Conservation (phyloP, 1,140 invertebrate species). For the Dufourea novaeangliae region DNA sequence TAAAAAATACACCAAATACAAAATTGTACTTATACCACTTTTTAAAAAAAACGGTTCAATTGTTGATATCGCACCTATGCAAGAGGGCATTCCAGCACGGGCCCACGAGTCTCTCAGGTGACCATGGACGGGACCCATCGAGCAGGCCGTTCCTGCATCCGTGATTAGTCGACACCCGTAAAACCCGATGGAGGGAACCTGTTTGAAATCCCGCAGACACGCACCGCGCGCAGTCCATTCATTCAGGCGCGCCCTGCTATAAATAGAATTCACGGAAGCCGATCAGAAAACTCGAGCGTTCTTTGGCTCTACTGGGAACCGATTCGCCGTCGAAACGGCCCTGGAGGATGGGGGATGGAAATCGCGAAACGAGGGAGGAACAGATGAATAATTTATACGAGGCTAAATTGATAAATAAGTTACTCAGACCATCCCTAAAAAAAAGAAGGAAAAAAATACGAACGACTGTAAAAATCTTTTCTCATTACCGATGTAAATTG, state of each 20-base stretch:
- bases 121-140: constrained; percentile 48
- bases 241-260: constrained; percentile 71
- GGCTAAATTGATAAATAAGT: too few relatives aligned
- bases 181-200: constrained; percentile 71
- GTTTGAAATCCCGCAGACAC: constrained; percentile 71
- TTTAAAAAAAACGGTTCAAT: constrained; percentile 5
- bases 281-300: constrained; percentile 65
- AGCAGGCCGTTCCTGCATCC: constrained; percentile 60
- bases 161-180: constrained; percentile 65
- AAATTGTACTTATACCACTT: too few relatives aligned
- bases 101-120: constrained; percentile 26
- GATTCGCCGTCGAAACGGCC: too few relatives aligned
- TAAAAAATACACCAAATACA: too few relatives aligned
- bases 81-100: background rate
- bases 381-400: too few relatives aligned
- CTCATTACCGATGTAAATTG: too few relatives aligned
- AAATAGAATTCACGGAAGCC: constrained; percentile 77
- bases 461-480: too few relatives aligned
- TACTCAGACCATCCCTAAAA: too few relatives aligned
- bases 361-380: background rate
- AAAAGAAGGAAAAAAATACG: too few relatives aligned
- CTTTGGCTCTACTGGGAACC: background rate
- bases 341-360: too few relatives aligned
- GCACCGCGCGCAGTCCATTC: constrained; percentile 64
- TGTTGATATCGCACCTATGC: background rate